These are phyloP conservation scores for Ormia ochracea DNA, from an alignment of 2,888 invertebrate species.

Conservation along the genomic window DNA sequence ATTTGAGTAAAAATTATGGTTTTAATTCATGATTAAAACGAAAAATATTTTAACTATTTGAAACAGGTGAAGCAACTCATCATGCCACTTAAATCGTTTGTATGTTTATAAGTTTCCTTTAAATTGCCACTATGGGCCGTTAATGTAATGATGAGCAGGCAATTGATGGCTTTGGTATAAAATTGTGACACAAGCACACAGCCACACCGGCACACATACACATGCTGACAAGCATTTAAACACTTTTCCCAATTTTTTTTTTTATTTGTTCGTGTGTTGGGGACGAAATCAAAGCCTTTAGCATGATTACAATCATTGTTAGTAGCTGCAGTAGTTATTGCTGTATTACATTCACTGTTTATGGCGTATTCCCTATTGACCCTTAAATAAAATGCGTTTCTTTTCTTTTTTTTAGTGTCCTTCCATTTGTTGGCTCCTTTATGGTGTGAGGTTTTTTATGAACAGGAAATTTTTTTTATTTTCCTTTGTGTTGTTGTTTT, in stretches of 20 bases:
- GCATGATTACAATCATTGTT: conserved; percentile 48
- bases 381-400: conserved; percentile 60
- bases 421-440: background rate
- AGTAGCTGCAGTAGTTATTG: conserved; percentile 26
- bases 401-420: too few species aligned
- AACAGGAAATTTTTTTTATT: conserved; percentile 30
- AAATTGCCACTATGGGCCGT: conserved; percentile 14
- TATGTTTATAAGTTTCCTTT: background rate
- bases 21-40: conserved; percentile 15
- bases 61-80: conserved; percentile 56
- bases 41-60: conserved; percentile 43
- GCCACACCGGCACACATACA: background rate
- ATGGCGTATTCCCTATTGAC: conserved; percentile 57
- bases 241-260: background rate
- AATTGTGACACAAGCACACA: conserved; percentile 1
- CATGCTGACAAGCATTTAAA: background rate
- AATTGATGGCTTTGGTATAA: conserved; percentile 46
- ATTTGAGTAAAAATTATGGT: conserved; percentile 53
- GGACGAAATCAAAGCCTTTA: conserved; percentile 58
- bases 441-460: conserved; percentile 40
- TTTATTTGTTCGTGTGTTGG: background rate
- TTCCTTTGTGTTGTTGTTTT: too few species aligned
- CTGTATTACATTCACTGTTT: conserved; percentile 13
- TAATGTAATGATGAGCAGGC: conserved; percentile 47
- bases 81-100: background rate